These are phyloP conservation scores for Coelinius sp. DNA, from an alignment of 2,888 invertebrate genomes.

Conservation along the genomic window DNA sequence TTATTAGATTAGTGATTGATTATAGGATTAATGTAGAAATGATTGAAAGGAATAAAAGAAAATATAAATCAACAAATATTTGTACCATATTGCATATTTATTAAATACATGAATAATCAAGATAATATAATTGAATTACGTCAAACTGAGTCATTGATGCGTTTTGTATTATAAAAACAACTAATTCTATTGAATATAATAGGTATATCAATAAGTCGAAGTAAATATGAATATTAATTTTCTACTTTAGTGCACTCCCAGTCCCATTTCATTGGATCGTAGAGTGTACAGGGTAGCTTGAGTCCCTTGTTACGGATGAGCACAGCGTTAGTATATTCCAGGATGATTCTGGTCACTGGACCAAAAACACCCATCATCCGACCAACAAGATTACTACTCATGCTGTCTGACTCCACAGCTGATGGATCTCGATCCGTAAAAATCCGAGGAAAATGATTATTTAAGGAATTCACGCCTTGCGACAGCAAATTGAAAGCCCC, in stretches of 20 bases:
- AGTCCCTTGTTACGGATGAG: slow-evolving; percentile 36
- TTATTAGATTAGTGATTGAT: no score
- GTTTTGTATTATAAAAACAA: slow-evolving; percentile 30
- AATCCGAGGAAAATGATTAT: background rate
- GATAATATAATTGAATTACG: slow-evolving; percentile 17
- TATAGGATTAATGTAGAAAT: no score
- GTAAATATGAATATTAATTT: background rate
- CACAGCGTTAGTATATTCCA: slow-evolving; percentile 40
- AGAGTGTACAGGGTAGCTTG: slow-evolving; percentile 50
- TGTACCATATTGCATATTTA: slow-evolving; percentile 14
- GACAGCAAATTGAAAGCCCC: slow-evolving; percentile 20
- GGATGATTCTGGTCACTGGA: slow-evolving; percentile 31
- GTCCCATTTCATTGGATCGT: slow-evolving; percentile 43
- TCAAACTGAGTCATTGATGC: slow-evolving; percentile 36
- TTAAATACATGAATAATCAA: slow-evolving; percentile 1
- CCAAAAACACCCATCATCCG: slow-evolving; percentile 12
- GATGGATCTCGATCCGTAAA: background rate
- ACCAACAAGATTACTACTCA: slow-evolving; percentile 43
- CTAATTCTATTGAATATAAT: background rate
- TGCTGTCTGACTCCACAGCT: background rate
- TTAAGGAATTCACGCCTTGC: background rate
- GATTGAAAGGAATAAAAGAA: background rate
- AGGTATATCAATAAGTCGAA: background rate
- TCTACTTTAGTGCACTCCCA: slow-evolving; percentile 39
- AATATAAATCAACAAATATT: background rate